phyloP scores from a whole-genome alignment of 2,113 vertebrate species.

The Colaptes auratus region DNA sequence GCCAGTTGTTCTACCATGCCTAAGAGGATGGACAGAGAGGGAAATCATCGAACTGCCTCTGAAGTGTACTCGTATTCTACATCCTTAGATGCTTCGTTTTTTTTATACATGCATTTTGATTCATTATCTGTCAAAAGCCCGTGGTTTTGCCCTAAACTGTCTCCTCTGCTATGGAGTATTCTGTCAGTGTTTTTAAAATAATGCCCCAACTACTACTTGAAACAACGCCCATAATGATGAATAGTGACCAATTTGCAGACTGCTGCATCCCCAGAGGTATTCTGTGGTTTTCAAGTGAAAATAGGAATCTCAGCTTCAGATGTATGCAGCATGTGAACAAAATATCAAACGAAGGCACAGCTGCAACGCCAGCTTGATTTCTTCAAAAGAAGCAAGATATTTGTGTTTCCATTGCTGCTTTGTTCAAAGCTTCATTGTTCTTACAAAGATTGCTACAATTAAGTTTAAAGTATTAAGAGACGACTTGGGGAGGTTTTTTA shows the following conservation, averaged over 20 bases:
- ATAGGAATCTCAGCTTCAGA: not conserved
- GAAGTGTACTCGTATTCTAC: not conserved
- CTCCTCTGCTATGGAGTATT: not conserved
- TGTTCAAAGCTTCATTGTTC: not conserved
- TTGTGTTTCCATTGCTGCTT: not conserved
- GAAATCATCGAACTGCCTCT: not conserved
- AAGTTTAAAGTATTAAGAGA: not conserved
- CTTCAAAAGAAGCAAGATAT: not conserved
- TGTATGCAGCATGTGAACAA: not conserved
- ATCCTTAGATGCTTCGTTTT: not conserved
- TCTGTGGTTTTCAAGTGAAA: not conserved
- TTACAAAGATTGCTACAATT: not conserved
- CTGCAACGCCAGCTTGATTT: not conserved
- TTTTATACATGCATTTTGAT: not conserved
- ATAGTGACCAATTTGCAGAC: not conserved
- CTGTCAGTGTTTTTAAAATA: not conserved
- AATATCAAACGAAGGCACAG: not conserved
- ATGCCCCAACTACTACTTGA: not conserved
- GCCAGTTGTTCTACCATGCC: not conserved
- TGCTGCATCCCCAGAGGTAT: not conserved
- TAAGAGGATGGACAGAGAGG: not conserved
- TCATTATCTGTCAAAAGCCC: not conserved
- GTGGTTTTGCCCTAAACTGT: not conserved
- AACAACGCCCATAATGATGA: not conserved
- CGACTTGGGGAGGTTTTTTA: accelerated